Conservation (phyloP, 2,797 vertebrate genomes). For the Phrynocephalus forsythii region DNA sequence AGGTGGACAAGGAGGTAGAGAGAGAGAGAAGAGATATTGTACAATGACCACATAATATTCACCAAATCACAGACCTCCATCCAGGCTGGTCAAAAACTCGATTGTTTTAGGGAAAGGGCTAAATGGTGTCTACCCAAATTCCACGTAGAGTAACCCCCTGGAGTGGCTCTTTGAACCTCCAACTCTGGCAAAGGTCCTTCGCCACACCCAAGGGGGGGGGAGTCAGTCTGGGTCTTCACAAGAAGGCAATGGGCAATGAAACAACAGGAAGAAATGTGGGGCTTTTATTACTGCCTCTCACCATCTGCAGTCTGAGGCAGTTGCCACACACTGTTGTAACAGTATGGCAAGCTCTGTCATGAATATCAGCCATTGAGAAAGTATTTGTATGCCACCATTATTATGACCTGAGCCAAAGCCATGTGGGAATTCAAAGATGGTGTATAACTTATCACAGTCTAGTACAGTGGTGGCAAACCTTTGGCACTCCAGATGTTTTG, state of each 20-base stretch:
- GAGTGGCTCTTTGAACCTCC: neutral
- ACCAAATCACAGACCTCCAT: neutral
- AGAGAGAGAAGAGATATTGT: neutral
- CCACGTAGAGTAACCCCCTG: neutral
- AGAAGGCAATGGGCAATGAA: neutral
- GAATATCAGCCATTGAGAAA: neutral
- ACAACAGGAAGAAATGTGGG: neutral
- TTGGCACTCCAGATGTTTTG: no score
- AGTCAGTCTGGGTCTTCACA: neutral
- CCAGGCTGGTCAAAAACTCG: neutral
- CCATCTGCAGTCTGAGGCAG: neutral
- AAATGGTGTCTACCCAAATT: neutral
- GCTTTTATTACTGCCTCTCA: neutral
- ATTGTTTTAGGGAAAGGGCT: neutral
- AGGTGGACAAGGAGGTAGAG: no score
- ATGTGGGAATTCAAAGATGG: neutral
- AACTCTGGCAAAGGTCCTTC: neutral
- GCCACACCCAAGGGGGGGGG: neutral
- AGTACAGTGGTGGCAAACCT: no score
- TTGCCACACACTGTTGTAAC: neutral
- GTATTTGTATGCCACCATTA: neutral
- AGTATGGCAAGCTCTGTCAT: neutral
- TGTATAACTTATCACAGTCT: neutral
- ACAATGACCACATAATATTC: neutral
- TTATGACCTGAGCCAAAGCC: no score